Evolutionary conservation across 2,797 vertebrate species (phyloP).

Genomic region (Pangasius mekongensis): DNA sequence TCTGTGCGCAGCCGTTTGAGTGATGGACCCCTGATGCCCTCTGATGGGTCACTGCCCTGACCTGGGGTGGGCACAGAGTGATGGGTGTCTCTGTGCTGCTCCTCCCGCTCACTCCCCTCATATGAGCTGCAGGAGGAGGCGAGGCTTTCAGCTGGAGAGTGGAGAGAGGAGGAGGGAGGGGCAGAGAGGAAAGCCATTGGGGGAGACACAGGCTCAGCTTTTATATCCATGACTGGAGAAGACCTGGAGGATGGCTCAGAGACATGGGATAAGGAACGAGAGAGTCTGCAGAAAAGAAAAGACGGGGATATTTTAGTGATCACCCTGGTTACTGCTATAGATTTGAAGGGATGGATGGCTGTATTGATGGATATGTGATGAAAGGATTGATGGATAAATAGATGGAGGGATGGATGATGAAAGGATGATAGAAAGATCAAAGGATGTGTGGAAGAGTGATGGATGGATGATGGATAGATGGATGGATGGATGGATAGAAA

Average conservation of each 20-base stretch:
- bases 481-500: not conserved
- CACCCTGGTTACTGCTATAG: not conserved
- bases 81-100: slow-evolving; percentile 84
- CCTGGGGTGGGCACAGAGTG: slow-evolving; percentile 66
- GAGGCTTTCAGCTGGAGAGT: slow-evolving; percentile 89
- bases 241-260: slow-evolving; percentile 84
- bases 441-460: not conserved
- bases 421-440: not conserved
- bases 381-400: not conserved
- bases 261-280: slow-evolving; percentile 81
- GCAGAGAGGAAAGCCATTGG: slow-evolving; percentile 82
- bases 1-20: slow-evolving; percentile 93
- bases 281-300: slow-evolving; percentile 70
- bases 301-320: not conserved
- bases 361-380: not conserved
- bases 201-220: slow-evolving; percentile 92
- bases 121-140: slow-evolving; percentile 95
- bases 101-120: slow-evolving; percentile 91
- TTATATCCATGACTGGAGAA: slow-evolving; percentile 91
- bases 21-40: slow-evolving; percentile 83
- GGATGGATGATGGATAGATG: not conserved
- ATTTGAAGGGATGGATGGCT: not conserved
- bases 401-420: not conserved
- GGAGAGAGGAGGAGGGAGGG: slow-evolving; percentile 72
- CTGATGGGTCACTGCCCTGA: slow-evolving; percentile 68